Evolutionary conservation across 1,140 invertebrate species (phyloP), one percentile per base, ranked within the genome.

Genomic region (Cecropterus lyciades): DNA sequence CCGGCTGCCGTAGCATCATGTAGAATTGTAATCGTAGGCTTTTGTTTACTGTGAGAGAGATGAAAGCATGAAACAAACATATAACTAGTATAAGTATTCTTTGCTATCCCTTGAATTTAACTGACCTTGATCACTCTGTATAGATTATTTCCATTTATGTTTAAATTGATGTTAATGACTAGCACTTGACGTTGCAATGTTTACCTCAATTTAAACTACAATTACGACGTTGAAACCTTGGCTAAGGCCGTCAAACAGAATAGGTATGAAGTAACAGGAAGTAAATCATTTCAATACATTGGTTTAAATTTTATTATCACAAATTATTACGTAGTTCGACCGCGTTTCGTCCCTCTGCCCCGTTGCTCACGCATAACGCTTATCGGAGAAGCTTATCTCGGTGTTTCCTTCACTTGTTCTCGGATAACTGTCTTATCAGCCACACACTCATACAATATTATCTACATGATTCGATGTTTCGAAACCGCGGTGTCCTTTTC

Each of bases 391-490:
- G 60, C 67, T 68, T 79, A 79, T 73, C 68, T 77, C 66, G 53
- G 65, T 64, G 70, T 75, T 72, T 76, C 72, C 67, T 77, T 75
- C 67, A 79, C 67, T 70, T 73, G 65, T 66, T 75, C 67, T 72
- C 45, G 52, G 62, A 74, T 74, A 74, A 70, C 65, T 62, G 68
- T 43, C 48, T 67, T 70, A 65, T 67, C 62, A 27, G 16, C 27
- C 67, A 27, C 30, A 55, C 43, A 45, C 46, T 45, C 16, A 52
- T 59, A 64, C 27, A 60, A 45, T 55, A 57, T 63, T 56, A 69
- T 70, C 60, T 63, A 68, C 40, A 33, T 33, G 45, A 59, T 56
- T 52, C 67, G 24, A 59, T 53, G 42, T 69, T 70, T 64, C 67
- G 60, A 69, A 69, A 69, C 33, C 24, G 40, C 40, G 17, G 43